Evolutionary conservation across 2,797 vertebrate species (phyloP).

Genomic region (Arctocebus calabarensis): DNA sequence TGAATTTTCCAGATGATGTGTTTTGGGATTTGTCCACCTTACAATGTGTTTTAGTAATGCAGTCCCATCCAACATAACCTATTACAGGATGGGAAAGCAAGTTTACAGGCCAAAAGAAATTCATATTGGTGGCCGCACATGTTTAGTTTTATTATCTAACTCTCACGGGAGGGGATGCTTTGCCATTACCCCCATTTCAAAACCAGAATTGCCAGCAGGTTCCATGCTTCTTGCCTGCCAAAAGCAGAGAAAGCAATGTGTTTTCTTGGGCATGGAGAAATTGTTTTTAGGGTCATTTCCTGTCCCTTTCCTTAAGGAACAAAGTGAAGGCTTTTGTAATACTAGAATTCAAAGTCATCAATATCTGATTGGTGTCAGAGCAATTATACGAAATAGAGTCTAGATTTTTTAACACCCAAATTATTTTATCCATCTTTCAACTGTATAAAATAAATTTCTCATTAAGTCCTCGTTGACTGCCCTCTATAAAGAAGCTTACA

Average conservation of each 20-base stretch:
- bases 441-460: conserved; percentile 47
- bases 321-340: not conserved
- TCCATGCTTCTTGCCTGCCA: not conserved
- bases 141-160: not conserved
- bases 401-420: not conserved
- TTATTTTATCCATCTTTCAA: conserved; percentile 52
- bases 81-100: not conserved
- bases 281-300: not conserved
- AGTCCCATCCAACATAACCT: not conserved
- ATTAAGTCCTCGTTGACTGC: not conserved
- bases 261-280: not conserved
- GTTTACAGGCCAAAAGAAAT: not conserved
- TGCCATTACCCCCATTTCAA: not conserved
- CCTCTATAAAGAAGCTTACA: not conserved
- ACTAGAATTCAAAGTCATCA: not conserved
- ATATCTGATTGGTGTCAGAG: not conserved
- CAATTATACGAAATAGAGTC: conserved; percentile 22
- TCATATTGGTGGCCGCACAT: not conserved
- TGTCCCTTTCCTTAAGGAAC: conserved; percentile 10
- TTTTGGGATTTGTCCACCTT: not conserved
- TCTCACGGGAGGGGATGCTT: not conserved
- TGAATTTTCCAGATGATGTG: not conserved
- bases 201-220: not conserved
- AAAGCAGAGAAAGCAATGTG: not conserved
- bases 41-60: not conserved